Evolutionary conservation across 2,888 invertebrate species (phyloP).

Genomic region (Tineola bisselliella): DNA sequence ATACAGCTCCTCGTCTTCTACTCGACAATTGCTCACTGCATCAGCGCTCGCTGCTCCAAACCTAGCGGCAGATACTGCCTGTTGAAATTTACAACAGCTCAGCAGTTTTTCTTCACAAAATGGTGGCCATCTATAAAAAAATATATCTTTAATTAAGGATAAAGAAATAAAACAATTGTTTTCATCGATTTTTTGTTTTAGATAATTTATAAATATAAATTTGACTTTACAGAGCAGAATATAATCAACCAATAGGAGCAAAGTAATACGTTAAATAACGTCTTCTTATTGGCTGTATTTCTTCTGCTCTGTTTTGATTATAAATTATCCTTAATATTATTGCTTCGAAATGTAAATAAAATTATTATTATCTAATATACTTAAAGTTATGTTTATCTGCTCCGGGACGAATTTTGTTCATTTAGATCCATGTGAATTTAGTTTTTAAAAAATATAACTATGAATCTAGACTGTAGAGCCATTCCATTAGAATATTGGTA

Average conservation of each 20-base stretch:
- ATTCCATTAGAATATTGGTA: too few species aligned
- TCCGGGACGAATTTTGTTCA: too few species aligned
- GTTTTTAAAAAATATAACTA: too few species aligned
- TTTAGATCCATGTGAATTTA: too few species aligned
- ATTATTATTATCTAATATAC: too few species aligned
- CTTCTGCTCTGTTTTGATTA: neutral
- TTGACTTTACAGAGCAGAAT: neutral
- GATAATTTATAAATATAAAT: neutral
- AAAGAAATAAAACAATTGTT: neutral
- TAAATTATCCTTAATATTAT: neutral
- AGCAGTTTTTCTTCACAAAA: too few species aligned
- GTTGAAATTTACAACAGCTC: slow-evolving; percentile 21
- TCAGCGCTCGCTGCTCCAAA: slow-evolving; percentile 31
- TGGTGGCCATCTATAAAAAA: too few species aligned
- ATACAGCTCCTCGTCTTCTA: slow-evolving; percentile 84
- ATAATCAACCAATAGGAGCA: neutral
- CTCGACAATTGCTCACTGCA: slow-evolving; percentile 74
- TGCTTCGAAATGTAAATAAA: neutral
- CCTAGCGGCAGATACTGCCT: slow-evolving; percentile 24
- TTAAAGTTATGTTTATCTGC: too few species aligned
- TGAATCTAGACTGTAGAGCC: too few species aligned
- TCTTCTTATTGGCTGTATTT: neutral
- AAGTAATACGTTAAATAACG: too few species aligned
- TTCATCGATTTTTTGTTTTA: neutral
- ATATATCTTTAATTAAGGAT: too few species aligned